phyloP scores from a whole-genome alignment of 2,797 vertebrate genomes.

The Coendou prehensilis region DNA sequence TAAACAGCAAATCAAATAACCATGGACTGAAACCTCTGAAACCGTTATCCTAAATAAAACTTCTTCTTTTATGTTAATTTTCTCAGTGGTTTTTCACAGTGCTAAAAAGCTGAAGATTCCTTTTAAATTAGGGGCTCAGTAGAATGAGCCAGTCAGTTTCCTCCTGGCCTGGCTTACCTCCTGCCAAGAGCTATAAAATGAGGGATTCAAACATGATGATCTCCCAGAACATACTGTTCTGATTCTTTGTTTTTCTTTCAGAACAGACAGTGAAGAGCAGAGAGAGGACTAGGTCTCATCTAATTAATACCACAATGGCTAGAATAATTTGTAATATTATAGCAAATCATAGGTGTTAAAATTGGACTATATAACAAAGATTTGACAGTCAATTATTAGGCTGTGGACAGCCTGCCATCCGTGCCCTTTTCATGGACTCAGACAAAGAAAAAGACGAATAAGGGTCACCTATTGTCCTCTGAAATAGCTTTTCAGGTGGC shows the following conservation, averaged over 20 bases:
- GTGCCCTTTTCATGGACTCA: conserved; percentile 51
- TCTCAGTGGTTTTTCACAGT: neutral
- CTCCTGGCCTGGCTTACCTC: neutral
- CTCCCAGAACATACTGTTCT: neutral
- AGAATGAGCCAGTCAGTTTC: neutral
- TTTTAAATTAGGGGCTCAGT: neutral
- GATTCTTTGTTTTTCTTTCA: neutral
- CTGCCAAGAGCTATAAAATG: neutral
- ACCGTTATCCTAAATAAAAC: neutral
- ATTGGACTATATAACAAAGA: neutral
- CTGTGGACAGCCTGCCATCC: conserved; percentile 1
- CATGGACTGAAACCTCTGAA: neutral
- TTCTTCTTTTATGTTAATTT: neutral
- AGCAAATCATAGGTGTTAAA: neutral
- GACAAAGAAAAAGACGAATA: neutral
- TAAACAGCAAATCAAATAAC: neutral
- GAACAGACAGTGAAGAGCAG: neutral
- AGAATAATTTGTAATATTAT: neutral
- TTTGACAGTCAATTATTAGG: neutral
- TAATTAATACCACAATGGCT: neutral
- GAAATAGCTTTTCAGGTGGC: conserved; percentile 28
- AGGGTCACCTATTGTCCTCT: neutral
- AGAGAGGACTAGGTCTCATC: neutral
- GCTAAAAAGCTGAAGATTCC: neutral
- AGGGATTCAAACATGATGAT: neutral